These are phyloP conservation scores for Hyperopisus bebe DNA, from an alignment of 2,113 vertebrate genomes.

Conservation along the genomic window DNA sequence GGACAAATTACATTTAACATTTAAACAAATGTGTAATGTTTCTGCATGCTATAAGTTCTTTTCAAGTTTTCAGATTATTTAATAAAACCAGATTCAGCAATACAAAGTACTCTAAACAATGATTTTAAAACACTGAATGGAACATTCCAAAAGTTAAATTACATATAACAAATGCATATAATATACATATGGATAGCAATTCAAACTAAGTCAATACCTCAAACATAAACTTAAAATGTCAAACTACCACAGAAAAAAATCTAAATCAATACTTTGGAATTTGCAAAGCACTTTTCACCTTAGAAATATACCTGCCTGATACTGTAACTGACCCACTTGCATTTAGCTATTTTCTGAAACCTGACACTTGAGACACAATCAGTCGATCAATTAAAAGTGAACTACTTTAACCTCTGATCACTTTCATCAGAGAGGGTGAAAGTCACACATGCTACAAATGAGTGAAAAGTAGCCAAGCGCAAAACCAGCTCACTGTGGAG, in stretches of 20 bases:
- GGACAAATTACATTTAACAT: background rate
- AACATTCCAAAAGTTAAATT: background rate
- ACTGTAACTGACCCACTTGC: constrained; percentile 4
- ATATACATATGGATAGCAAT: background rate
- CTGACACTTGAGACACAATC: background rate
- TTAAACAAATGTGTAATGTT: background rate
- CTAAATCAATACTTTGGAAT: background rate
- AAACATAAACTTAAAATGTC: background rate
- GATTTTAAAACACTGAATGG: background rate
- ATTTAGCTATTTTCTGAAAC: constrained; percentile 15
- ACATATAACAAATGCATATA: background rate
- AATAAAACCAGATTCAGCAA: background rate
- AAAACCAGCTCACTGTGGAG: background rate
- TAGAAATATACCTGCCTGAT: constrained; percentile 7
- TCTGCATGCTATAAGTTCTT: background rate
- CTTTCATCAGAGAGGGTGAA: constrained; percentile 10
- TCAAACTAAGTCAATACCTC: background rate
- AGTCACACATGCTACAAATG: background rate
- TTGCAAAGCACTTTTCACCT: background rate
- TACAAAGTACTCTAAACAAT: background rate
- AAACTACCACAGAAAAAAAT: background rate
- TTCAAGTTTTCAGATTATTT: background rate
- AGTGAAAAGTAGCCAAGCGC: background rate
- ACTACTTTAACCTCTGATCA: background rate
- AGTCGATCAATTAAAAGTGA: constrained; percentile 14